Conservation (phyloP, 2,797 vertebrate species). For the Etheostoma nigrum region DNA sequence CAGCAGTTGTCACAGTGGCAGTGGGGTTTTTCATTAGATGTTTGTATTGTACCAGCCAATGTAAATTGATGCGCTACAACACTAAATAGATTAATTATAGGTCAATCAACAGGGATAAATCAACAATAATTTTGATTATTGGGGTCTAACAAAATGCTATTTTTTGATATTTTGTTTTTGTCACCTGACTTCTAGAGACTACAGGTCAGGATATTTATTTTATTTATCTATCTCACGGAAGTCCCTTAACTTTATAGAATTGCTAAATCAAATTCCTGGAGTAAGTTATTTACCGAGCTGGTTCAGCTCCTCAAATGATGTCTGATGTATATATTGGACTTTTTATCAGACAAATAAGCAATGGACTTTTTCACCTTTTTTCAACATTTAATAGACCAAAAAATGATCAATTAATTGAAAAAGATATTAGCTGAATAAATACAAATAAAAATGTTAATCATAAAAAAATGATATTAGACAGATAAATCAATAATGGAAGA, state of each 20-base stretch:
- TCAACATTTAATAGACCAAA: neutral
- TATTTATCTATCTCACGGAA: neutral
- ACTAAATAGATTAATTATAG: neutral
- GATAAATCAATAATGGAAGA: neutral
- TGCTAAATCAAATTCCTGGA: neutral
- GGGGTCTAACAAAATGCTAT: neutral
- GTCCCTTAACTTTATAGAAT: neutral
- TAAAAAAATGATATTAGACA: neutral
- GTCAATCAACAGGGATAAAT: neutral
- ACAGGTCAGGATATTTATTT: neutral
- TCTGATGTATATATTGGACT: neutral
- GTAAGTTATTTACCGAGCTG: neutral
- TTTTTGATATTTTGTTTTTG: neutral
- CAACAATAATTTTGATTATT: neutral
- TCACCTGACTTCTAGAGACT: neutral
- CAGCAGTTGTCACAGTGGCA: conserved; percentile 31
- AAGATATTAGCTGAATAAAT: neutral
- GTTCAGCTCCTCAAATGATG: neutral
- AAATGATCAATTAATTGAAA: neutral
- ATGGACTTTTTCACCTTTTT: neutral
- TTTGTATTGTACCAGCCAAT: neutral
- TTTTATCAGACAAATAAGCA: neutral
- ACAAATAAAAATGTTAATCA: neutral
- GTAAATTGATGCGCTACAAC: neutral
- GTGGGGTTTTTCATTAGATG: neutral